A percentile compares a stretch with the other conserved stretches of the same genome.
phyloP scores from a whole-genome alignment of 2,113 vertebrate species.

The Antechinus stuartii region DNA sequence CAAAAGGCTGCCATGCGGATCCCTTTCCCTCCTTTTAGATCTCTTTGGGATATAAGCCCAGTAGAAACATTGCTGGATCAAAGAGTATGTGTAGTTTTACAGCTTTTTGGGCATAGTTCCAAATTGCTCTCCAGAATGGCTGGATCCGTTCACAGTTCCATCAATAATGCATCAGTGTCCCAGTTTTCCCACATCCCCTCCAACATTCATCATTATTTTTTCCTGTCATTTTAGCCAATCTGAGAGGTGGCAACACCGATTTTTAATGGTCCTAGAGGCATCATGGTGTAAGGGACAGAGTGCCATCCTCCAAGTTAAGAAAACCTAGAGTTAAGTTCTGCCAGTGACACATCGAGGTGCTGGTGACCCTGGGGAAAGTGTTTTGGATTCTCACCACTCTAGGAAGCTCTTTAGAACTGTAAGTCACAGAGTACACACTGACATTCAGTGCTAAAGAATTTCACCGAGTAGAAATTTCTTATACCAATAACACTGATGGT shows the following conservation, averaged over 20 bases:
- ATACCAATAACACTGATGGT: not conserved
- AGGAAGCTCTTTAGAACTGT: not conserved
- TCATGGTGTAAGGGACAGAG: not conserved
- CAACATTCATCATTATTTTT: too few relatives aligned
- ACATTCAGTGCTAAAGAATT: not conserved
- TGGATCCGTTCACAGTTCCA: too few relatives aligned
- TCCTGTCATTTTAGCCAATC: too few relatives aligned
- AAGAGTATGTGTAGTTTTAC: too few relatives aligned
- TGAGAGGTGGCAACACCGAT: not conserved
- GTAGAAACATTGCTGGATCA: too few relatives aligned
- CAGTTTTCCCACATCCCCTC: too few relatives aligned
- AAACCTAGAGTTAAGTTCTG: not conserved
- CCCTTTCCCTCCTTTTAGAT: too few relatives aligned
- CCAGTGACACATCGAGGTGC: not conserved
- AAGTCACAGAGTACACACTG: not conserved
- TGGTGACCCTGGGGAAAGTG: not conserved
- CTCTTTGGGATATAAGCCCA: too few relatives aligned
- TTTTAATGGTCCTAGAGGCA: not conserved
- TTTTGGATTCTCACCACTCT: not conserved
- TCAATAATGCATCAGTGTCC: too few relatives aligned
- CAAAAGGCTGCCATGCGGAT: too few relatives aligned
- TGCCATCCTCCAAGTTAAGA: not conserved
- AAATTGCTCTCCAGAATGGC: too few relatives aligned
- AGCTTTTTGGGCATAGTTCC: too few relatives aligned
- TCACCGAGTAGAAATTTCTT: not conserved